Evolutionary conservation across 2,888 invertebrate genomes (phyloP).

Genomic region (Eupithecia centaureata): DNA sequence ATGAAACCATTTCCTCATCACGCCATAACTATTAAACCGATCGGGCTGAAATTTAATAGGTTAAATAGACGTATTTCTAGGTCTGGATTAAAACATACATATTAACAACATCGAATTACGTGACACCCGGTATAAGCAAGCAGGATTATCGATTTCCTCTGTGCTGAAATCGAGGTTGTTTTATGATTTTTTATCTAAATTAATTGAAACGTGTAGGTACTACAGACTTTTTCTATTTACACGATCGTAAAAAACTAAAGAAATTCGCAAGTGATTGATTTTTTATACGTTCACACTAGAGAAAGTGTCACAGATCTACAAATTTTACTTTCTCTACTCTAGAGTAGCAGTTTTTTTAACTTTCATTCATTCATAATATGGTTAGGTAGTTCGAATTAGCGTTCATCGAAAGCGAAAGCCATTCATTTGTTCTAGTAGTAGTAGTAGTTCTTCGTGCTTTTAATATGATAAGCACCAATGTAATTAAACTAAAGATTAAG

Average conservation of each 20-base stretch:
- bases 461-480: background rate
- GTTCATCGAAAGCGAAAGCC: background rate
- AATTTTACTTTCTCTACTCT: conserved; percentile 65
- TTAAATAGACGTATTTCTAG: too few relatives aligned
- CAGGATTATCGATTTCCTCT: background rate
- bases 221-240: background rate
- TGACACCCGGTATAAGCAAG: background rate
- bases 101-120: too few relatives aligned
- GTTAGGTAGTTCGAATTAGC: conserved; percentile 34
- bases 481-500: background rate
- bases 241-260: background rate
- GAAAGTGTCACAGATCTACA: conserved; percentile 67
- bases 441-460: background rate
- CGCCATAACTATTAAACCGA: too few relatives aligned
- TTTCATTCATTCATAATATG: conserved; percentile 44
- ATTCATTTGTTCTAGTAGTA: conserved; percentile 11
- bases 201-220: background rate
- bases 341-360: conserved; percentile 51
- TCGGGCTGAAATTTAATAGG: too few relatives aligned
- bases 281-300: conserved; percentile 46
- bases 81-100: too few relatives aligned
- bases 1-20: too few relatives aligned
- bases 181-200: background rate
- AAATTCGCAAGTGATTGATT: conserved; percentile 46
- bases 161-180: background rate